phyloP scores from a whole-genome alignment of 2,888 invertebrate species.

The Watsonalla binaria region DNA sequence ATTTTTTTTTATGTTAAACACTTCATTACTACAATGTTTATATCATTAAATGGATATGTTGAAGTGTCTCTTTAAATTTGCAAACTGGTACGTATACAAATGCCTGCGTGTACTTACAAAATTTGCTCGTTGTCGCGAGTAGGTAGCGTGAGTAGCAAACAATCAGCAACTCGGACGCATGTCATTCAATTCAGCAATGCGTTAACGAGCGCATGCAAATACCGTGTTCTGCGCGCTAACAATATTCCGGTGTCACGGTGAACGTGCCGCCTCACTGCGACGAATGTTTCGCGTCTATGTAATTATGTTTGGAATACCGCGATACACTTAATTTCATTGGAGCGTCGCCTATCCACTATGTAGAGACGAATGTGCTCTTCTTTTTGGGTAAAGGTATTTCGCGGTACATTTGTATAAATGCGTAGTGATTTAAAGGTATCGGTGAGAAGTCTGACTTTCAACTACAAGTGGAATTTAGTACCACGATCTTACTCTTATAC shows the following conservation, averaged over 20 bases:
- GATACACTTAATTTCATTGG: neutral
- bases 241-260: conserved; percentile 48
- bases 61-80: no score
- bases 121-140: conserved; percentile 25
- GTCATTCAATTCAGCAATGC: conserved; percentile 66
- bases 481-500: no score
- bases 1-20: no score
- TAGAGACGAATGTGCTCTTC: neutral
- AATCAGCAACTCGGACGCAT: conserved; percentile 57
- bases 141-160: conserved; percentile 36
- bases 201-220: conserved; percentile 78
- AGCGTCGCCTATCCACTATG: conserved; percentile 3
- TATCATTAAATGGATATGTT: no score
- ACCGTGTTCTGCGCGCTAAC: conserved; percentile 52
- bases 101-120: conserved; percentile 29
- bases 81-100: neutral
- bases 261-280: conserved; percentile 26
- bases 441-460: no score
- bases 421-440: no score
- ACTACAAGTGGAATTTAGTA: no score
- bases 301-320: neutral
- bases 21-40: no score
- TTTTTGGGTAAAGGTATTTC: conserved; percentile 1
- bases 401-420: conserved; percentile 18
- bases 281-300: conserved; percentile 23